Conservation (phyloP, 35 echinoderm and acorn worm genomes). For the Apostichopus parvimensis region DNA sequence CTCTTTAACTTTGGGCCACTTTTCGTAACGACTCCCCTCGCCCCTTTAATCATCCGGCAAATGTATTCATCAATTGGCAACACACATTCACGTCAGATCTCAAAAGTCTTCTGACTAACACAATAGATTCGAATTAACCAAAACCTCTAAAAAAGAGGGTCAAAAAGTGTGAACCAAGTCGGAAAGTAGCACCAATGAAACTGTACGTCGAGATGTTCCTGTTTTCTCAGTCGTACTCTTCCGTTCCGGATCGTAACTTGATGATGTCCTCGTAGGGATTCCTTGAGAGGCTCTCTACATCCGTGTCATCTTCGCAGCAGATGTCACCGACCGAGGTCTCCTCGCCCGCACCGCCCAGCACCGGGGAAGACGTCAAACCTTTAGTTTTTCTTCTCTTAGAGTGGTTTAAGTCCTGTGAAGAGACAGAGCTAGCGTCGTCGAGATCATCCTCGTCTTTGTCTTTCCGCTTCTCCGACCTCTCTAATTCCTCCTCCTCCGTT, state of each 20-base stretch:
- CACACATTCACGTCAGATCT: too few relatives aligned
- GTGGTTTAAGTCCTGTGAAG: not conserved
- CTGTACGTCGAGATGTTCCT: not conserved
- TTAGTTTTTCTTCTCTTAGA: conserved; percentile 1
- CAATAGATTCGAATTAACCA: too few relatives aligned
- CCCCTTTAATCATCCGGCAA: too few relatives aligned
- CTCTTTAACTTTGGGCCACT: too few relatives aligned
- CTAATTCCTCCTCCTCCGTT: not conserved
- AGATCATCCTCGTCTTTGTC: not conserved
- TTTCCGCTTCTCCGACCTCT: not conserved
- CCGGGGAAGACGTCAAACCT: conserved; percentile 6
- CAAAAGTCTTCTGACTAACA: too few relatives aligned
- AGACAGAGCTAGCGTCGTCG: not conserved
- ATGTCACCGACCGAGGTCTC: not conserved
- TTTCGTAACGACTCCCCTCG: too few relatives aligned
- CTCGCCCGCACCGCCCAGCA: not conserved
- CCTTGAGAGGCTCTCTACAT: conserved; percentile 12
- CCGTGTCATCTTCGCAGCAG: conserved; percentile 15
- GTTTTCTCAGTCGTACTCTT: not conserved
- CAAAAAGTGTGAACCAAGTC: not conserved
- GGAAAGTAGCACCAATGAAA: not conserved
- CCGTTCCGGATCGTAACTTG: conserved; percentile 31
- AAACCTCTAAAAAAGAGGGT: not conserved
- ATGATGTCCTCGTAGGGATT: conserved; percentile 45
- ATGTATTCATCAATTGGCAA: too few relatives aligned